These are phyloP conservation scores for Polyommatus iphigenia DNA, from an alignment of 2,888 invertebrate species.

Conservation along the genomic window DNA sequence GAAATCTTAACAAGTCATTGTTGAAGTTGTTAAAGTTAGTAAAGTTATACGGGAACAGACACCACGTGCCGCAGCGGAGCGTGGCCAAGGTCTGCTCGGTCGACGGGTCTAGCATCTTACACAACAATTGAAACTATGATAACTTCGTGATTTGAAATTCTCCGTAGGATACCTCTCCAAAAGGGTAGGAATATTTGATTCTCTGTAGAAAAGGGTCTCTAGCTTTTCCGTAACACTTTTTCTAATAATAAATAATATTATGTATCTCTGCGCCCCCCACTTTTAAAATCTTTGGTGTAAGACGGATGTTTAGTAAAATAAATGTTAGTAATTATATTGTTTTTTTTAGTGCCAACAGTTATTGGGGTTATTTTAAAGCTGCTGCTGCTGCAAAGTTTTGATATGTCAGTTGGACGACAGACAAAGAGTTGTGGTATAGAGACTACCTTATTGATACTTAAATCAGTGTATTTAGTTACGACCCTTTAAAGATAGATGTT, in stretches of 20 bases:
- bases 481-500: too few relatives aligned
- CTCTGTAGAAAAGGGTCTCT: background rate
- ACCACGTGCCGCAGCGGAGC: conserved; percentile 71
- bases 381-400: too few relatives aligned
- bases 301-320: background rate
- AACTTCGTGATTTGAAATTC: background rate
- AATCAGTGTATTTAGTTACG: too few relatives aligned
- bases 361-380: too few relatives aligned
- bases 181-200: background rate
- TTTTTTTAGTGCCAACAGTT: too few relatives aligned
- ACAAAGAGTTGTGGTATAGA: too few relatives aligned
- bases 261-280: background rate
- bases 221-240: background rate
- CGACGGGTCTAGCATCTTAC: background rate
- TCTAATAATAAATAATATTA: background rate
- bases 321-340: too few relatives aligned
- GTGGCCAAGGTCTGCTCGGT: conserved; percentile 46
- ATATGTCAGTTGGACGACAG: too few relatives aligned
- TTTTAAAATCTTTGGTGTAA: too few relatives aligned
- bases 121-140: background rate
- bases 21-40: background rate
- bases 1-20: background rate
- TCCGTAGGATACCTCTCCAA: background rate
- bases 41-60: conserved; percentile 27
- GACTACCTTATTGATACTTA: too few relatives aligned